A percentile compares a stretch with the other conserved stretches of the same genome.
Evolutionary conservation across 2,113 vertebrate genomes (phyloP).

Genomic region (Odontesthes bonariensis): DNA sequence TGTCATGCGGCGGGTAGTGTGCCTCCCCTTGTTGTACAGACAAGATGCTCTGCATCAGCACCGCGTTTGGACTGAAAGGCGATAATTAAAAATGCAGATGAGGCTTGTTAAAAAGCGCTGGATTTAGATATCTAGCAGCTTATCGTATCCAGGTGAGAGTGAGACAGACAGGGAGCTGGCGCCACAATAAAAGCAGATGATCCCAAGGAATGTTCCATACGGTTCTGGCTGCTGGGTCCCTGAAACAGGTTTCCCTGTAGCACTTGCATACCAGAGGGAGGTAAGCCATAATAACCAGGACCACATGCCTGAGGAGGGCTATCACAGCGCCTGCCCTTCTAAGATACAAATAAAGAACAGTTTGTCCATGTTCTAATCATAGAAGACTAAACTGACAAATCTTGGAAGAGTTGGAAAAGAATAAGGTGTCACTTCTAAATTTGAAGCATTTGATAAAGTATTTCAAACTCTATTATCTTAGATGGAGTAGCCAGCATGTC

Average conservation of each 20-base stretch:
- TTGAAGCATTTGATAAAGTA: conserved; percentile 28
- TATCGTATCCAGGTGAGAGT: conserved; percentile 1
- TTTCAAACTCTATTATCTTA: background rate
- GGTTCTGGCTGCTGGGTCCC: conserved; percentile 51
- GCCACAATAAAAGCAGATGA: conserved; percentile 68
- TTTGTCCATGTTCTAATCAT: background rate
- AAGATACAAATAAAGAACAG: conserved; percentile 19
- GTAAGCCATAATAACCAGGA: conserved; percentile 69
- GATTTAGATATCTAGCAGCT: background rate
- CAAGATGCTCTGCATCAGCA: conserved; percentile 38
- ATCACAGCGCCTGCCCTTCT: conserved; percentile 6
- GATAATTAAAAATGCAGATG: conserved; percentile 74
- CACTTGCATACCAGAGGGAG: conserved; percentile 53
- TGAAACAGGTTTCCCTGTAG: conserved; percentile 60
- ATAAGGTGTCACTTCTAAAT: background rate
- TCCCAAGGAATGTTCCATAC: conserved; percentile 69
- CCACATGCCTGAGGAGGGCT: conserved; percentile 63
- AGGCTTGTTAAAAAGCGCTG: conserved; percentile 31
- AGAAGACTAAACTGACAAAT: too few species aligned
- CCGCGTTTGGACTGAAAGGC: conserved; percentile 41
- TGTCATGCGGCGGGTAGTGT: conserved; percentile 1
- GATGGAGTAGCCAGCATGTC: conserved; percentile 34
- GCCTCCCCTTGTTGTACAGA: conserved; percentile 27
- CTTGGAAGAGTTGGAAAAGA: background rate
- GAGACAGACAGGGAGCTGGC: conserved; percentile 10